Base-by-base conservation (phyloP, 2,888 invertebrate species). In the Parthenolecanium corni region DNA sequence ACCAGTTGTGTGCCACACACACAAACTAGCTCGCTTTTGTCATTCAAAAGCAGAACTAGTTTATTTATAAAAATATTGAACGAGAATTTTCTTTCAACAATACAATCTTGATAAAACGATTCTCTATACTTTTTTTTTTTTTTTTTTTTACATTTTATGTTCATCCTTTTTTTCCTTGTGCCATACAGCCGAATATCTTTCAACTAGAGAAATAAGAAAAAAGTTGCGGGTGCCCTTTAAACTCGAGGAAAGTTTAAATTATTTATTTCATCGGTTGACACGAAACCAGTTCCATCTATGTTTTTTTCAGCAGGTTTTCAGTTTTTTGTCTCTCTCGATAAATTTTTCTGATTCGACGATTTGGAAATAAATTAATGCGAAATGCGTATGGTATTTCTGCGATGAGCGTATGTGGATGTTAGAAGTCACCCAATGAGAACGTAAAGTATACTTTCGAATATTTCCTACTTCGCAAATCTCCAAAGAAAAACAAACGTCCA, bases 1-100 rank as follows among this genome's bases (percentile, higher is more conserved):
- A 49, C 23, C 49, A 49, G 49, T 49, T 49, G 20, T n/a, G 9
- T 51, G 12, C 24, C 20, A 14, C 18, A 23, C 51, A n/a, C 24
- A 23, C 51, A 24, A 44, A 16, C 18, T 6, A n/a, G 24, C 16
- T 52, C n/a, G n/a, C 52, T n/a, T 31, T 58, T 49, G 58, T 58
- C 58, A 58, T 58, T 58, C 58, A 58, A 58, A 57, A 57, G 23
- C 49, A 14, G 23, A 49, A 49, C 49, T 21, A 49, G 49, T 49
- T 49, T 49, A 6, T 14, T 6, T 20, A 49, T 46, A 46, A n/a
- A 49, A 23, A 49, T 20, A 44, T 18, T 18, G 16, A 44, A 20
- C 46, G 46, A 18, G 46, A 44, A 44, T 16, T 20, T 18, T 44
- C 21, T 12, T 49, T 49, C 14, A 16, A 49, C 49, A 49, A 49